These are phyloP conservation scores for Tachina fera DNA, from an alignment of 2,888 invertebrate genomes.

Conservation along the genomic window DNA sequence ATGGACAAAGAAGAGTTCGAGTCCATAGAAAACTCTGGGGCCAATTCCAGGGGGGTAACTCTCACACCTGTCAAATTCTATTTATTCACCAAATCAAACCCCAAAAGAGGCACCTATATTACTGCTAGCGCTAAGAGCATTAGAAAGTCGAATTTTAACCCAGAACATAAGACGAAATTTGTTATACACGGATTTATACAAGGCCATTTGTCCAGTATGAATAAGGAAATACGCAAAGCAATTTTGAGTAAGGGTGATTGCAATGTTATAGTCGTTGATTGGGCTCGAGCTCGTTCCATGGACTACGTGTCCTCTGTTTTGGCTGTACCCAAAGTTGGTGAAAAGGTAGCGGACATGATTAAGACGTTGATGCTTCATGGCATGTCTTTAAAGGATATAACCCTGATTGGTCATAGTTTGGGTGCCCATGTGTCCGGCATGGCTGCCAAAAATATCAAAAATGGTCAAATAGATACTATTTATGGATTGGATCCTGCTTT, in stretches of 20 bases:
- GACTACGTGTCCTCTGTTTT: constrained; percentile 85
- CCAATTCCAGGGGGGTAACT: background rate
- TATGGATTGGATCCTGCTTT: constrained; percentile 83
- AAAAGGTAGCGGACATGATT: constrained; percentile 77
- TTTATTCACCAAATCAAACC: constrained; percentile 77
- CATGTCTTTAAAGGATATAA: constrained; percentile 83
- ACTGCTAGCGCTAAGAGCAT: constrained; percentile 68
- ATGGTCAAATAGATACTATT: constrained; percentile 85
- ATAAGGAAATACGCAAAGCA: constrained; percentile 80
- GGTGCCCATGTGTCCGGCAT: constrained; percentile 86
- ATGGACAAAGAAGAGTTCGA: constrained; percentile 63
- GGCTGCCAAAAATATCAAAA: constrained; percentile 84
- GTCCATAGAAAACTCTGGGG: too few relatives aligned
- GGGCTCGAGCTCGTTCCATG: constrained; percentile 85
- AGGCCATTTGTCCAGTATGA: constrained; percentile 66
- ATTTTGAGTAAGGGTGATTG: constrained; percentile 85
- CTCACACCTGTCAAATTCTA: constrained; percentile 71
- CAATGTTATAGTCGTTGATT: constrained; percentile 86
- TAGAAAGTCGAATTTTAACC: constrained; percentile 73
- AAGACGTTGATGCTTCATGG: constrained; percentile 82
- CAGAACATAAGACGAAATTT: constrained; percentile 72
- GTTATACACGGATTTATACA: constrained; percentile 84
- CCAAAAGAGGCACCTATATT: constrained; percentile 74
- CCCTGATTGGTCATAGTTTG: constrained; percentile 85
- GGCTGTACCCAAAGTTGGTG: constrained; percentile 77